These are phyloP conservation scores for Hyperoplus immaculatus DNA, from an alignment of 2,797 vertebrate genomes.

Conservation along the genomic window DNA sequence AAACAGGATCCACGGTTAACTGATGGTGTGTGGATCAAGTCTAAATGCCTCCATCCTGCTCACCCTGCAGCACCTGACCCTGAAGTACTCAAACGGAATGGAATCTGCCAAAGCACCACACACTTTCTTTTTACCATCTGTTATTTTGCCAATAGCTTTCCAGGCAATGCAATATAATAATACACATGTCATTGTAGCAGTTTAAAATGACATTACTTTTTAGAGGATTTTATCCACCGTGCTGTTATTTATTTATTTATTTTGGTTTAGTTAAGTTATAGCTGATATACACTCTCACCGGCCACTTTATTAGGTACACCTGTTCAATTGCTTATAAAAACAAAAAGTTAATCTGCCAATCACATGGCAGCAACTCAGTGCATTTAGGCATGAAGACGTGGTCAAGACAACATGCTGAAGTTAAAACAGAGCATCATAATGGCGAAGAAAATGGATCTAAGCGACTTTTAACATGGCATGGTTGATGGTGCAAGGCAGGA, in stretches of 20 bases:
- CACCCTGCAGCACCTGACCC: background rate
- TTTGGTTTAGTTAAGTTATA: background rate
- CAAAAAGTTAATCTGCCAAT: too few relatives aligned
- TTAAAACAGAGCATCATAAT: too few relatives aligned
- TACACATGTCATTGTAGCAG: background rate
- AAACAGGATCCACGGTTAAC: background rate
- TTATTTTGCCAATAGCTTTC: background rate
- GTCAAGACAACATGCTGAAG: too few relatives aligned
- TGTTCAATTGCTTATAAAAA: too few relatives aligned
- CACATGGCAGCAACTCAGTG: too few relatives aligned
- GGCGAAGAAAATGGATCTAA: too few relatives aligned
- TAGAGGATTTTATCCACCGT: background rate
- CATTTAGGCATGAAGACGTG: too few relatives aligned
- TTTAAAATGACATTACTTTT: background rate
- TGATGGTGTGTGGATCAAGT: background rate
- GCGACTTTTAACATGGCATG: too few relatives aligned
- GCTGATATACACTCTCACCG: background rate
- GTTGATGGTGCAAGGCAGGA: too few relatives aligned
- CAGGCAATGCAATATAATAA: background rate
- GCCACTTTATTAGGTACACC: too few relatives aligned
- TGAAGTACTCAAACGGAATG: background rate
- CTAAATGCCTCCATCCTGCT: background rate
- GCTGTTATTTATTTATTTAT: background rate
- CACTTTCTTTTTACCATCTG: background rate
- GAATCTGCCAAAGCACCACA: background rate